phyloP scores from a whole-genome alignment of 2,797 vertebrate species.

The Sparus aurata region DNA sequence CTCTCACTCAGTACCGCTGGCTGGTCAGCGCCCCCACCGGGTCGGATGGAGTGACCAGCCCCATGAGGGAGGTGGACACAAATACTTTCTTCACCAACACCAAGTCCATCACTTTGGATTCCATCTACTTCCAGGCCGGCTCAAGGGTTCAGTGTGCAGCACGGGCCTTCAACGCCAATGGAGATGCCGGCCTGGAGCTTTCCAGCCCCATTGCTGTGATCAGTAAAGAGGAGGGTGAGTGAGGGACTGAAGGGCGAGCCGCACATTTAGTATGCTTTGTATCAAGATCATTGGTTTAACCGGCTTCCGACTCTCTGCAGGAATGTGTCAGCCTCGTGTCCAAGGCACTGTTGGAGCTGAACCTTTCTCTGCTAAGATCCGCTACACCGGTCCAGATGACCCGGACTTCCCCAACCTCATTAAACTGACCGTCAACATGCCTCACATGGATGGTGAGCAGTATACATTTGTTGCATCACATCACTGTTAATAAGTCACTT shows the following conservation, averaged over 20 bases:
- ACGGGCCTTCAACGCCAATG: conserved; percentile 87
- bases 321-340: conserved; percentile 88
- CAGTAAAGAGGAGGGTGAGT: conserved; percentile 88
- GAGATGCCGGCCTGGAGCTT: conserved; percentile 88
- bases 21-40: conserved; percentile 88
- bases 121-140: conserved; percentile 90
- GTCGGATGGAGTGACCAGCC: conserved; percentile 89
- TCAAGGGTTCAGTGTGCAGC: conserved; percentile 89
- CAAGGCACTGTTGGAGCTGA: conserved; percentile 89
- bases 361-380: conserved; percentile 91
- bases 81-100: conserved; percentile 92
- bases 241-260: neutral
- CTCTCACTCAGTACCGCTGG: conserved; percentile 90
- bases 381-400: conserved; percentile 88
- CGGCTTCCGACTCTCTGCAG: conserved; percentile 64
- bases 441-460: conserved; percentile 89
- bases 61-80: conserved; percentile 89
- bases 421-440: conserved; percentile 89
- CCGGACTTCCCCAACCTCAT: conserved; percentile 89
- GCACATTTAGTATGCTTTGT: neutral
- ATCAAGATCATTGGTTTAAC: neutral
- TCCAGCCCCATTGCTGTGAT: conserved; percentile 84
- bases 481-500: neutral
- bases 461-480: no score
- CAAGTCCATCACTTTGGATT: conserved; percentile 89